Conservation (phyloP, 2,888 invertebrate genomes). For the Linnaemya tessellans region DNA sequence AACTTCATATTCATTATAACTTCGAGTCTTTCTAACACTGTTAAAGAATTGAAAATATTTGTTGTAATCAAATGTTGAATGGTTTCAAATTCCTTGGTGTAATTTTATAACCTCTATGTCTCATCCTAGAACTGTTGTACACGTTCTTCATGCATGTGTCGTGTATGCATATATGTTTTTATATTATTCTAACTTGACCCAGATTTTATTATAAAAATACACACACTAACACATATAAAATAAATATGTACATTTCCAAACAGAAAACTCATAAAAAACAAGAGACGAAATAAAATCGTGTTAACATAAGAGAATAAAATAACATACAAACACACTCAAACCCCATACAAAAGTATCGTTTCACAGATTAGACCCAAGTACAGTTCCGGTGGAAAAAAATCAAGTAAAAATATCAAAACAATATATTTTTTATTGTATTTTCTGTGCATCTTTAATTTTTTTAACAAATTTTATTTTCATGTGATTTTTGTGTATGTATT, state of each 20-base stretch:
- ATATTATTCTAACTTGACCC: constrained; percentile 63
- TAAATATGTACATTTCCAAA: background rate
- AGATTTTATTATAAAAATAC: constrained; percentile 66
- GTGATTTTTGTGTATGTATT: background rate
- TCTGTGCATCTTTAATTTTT: constrained; percentile 19
- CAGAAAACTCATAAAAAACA: constrained; percentile 13
- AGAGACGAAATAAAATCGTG: constrained; percentile 63
- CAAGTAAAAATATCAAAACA: background rate
- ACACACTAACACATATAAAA: constrained; percentile 13
- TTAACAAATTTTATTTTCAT: constrained; percentile 28
- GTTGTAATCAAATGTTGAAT: too few species aligned
- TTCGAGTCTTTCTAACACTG: too few species aligned
- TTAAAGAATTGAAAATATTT: too few species aligned
- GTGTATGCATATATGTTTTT: too few species aligned
- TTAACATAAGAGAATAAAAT: constrained; percentile 52
- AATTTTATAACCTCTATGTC: too few species aligned
- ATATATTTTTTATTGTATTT: constrained; percentile 25
- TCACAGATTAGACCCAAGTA: constrained; percentile 2
- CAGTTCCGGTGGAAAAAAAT: background rate
- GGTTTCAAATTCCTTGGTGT: too few species aligned
- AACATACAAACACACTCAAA: constrained; percentile 38
- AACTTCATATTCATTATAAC: too few species aligned
- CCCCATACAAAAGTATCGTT: constrained; percentile 24
- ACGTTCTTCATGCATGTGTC: background rate
- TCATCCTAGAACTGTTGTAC: too few species aligned